phyloP scores from a whole-genome alignment of 2,113 vertebrate species.

The Taxidea taxus region DNA sequence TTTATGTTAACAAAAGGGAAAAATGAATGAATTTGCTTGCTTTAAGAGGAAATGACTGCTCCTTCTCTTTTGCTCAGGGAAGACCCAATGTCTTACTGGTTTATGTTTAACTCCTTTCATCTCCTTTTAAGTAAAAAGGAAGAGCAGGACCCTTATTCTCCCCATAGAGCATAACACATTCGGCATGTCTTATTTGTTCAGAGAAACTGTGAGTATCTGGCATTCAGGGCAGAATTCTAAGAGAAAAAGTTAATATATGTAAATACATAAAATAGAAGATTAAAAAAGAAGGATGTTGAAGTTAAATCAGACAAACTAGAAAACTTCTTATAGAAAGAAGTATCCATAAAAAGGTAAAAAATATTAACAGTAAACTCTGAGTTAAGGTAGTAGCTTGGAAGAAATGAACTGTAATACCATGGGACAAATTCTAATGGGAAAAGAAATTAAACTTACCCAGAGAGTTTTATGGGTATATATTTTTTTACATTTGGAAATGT shows the following conservation, averaged over 20 bases:
- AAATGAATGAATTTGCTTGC: not conserved
- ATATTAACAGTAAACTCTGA: not conserved
- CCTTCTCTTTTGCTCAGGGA: not conserved
- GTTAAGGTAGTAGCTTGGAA: not conserved
- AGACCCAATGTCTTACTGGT: not conserved
- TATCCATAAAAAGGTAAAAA: not conserved
- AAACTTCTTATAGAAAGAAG: not conserved
- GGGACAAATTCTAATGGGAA: not conserved
- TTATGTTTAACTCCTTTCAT: not conserved
- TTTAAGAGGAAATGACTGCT: not conserved
- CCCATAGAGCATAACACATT: not conserved
- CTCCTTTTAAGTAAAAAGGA: not conserved
- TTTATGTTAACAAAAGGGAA: not conserved
- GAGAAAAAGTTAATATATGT: not conserved
- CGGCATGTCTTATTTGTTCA: not conserved
- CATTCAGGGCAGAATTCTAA: not conserved
- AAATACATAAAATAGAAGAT: not conserved
- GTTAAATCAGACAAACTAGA: not conserved
- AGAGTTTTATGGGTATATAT: not conserved
- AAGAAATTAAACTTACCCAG: not conserved
- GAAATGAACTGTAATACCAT: not conserved
- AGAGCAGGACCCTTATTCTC: not conserved
- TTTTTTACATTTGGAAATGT: not conserved
- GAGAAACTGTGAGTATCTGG: not conserved
- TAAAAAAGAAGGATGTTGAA: not conserved